Evolutionary conservation across 1,140 invertebrate species (phyloP), one percentile per base, ranked within the genome.

Genomic region (Aphelenchoides avenae): DNA sequence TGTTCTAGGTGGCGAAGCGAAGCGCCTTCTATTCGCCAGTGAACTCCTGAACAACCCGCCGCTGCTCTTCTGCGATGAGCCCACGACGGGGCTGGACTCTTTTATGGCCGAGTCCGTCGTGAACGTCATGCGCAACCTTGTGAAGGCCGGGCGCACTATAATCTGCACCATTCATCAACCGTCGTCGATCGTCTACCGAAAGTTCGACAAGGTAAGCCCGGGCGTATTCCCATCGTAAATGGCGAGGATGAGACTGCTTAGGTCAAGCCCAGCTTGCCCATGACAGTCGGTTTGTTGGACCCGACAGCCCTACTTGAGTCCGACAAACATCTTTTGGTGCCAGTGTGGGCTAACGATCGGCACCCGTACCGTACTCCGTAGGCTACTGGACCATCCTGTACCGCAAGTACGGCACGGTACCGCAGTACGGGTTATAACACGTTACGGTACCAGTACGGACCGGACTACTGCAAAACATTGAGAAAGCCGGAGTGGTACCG

Each of bases 121-220:
- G 5, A 82, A 83, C 52, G 84, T 85, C 0, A 79, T 91, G 40
- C 36, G 51, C 39, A 78, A 81, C 43, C 76, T 88, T 20, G 84
- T 85, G 0, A 73, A 75, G 44, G 81, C 80, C 42, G 87, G 83
- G 36, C 87, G 87, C 80, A 84, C 87, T 31, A 84, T 90, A 7
- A 83, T 91, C 20, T 87, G 87, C 66, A 87, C 87, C 0, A 86
- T 91, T 30, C 89, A 91, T 79, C 89, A 91, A 70, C 89, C 89
- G 0, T 86, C 87, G 5, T 89, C 87, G 4, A 86, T 87, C 55
- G 82, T 90, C 5, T 88, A 89, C 64, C 84, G 86, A 64, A 79
- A 88, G 47, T 91, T 91, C 77, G 84, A 89, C 52, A 29, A 43
- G 18, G 75, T 77, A 18, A 40, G 49, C 18, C 44, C 43, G 37